Evolutionary conservation across 2,797 vertebrate genomes (phyloP).

Genomic region (Phalanger gymnotis): DNA sequence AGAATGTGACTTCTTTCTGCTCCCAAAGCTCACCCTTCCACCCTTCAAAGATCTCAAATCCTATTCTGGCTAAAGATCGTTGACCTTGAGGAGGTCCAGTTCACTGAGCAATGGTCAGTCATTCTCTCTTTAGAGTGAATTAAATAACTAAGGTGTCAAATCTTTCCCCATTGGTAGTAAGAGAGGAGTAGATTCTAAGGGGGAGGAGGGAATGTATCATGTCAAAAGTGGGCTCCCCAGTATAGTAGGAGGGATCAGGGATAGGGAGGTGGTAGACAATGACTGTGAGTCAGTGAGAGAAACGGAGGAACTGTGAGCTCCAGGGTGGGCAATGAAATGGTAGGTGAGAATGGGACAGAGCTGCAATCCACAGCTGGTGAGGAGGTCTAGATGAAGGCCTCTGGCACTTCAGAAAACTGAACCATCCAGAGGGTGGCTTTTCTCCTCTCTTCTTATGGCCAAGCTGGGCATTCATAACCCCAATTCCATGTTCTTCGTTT

Average conservation of each 20-base stretch:
- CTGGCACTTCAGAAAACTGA: too few species aligned
- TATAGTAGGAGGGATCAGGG: background rate
- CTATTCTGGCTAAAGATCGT: background rate
- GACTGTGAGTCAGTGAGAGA: too few species aligned
- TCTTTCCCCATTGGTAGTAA: background rate
- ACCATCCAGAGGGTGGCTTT: background rate
- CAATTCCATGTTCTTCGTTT: background rate
- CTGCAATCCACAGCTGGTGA: too few species aligned
- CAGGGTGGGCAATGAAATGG: background rate
- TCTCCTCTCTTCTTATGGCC: background rate
- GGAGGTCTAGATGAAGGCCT: too few species aligned
- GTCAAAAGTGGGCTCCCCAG: background rate
- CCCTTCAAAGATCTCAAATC: background rate
- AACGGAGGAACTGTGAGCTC: background rate
- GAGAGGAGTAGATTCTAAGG: background rate
- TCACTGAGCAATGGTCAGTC: background rate
- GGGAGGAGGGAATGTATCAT: background rate
- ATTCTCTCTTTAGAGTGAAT: background rate
- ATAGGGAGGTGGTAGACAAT: background rate
- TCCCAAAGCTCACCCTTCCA: background rate
- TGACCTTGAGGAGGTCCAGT: background rate
- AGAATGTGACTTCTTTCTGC: background rate
- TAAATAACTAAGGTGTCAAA: background rate
- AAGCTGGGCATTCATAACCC: background rate
- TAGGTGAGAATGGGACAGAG: background rate